Base-by-base conservation (phyloP, 2,888 invertebrate species). In the Formica aserva region DNA sequence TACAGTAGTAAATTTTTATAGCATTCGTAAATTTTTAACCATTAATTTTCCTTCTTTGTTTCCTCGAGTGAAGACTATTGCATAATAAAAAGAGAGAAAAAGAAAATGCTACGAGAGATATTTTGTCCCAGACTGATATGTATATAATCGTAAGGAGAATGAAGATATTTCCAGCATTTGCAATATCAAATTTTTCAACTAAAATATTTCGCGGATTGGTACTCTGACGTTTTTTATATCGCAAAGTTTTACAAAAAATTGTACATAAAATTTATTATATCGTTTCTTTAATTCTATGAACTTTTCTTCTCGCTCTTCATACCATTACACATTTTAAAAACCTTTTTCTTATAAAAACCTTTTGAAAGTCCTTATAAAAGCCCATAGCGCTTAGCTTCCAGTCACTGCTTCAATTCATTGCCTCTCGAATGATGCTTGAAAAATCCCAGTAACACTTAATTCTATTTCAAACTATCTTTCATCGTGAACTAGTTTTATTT, bases 171-270 rank as follows among this genome's bases (percentile, higher is more conserved):
- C 45, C 26, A 45, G 45, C 18, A 78, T 57, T 55, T 60, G 57
- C 72, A 72, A 60, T 72, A 80, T 60, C 41, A 41, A 77, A 77
- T 67, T 67, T 72, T 48, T 22, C 72, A 80, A 80, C 60, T 80
- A 72, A 80, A 13, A 35, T 60, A 45, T 45, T 80, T 72, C 45
- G 45, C 45, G 11, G 13, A 72, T 80, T 80, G 60, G 60, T 74
- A 48, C 45, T 60, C 60, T n/a, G 52, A 52, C 8, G 3, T 52
- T 69, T 9, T 80, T 72, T 57, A 57, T 71, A 45, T 71, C 41
- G 22, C 22, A 22, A 26, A 71, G 15, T 52, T 77, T 77, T 69
- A 55, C 38, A 69, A 77, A 57, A 55, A 71, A 77, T 77, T 77
- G 8, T 52, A 69, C 41, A 55, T 57, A 77, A 57, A 77, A 77